Evolutionary conservation across 1,140 invertebrate genomes (phyloP).

Genomic region (Subanguina moxae): DNA sequence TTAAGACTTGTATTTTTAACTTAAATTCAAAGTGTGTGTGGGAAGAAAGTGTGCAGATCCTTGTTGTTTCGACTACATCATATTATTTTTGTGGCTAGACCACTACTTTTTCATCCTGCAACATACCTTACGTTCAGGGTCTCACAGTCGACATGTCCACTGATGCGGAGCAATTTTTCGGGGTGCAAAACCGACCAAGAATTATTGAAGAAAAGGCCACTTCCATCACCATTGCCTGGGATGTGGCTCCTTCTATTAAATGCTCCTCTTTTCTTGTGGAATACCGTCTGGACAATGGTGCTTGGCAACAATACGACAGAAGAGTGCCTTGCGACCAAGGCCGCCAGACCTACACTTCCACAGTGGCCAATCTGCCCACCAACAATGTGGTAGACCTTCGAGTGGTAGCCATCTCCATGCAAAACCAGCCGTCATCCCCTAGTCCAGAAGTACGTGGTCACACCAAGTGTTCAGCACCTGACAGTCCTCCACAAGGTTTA

Average conservation of each 20-base stretch:
- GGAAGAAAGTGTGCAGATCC: too few relatives aligned
- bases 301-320: constrained; percentile 51
- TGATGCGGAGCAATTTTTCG: constrained; percentile 48
- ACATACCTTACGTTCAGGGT: constrained; percentile 19
- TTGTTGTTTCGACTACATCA: too few relatives aligned
- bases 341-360: constrained; percentile 49
- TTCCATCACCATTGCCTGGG: constrained; percentile 56
- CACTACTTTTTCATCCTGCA: too few relatives aligned
- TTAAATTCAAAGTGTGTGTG: too few relatives aligned
- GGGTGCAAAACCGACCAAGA: constrained; percentile 41
- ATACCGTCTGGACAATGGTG: constrained; percentile 52
- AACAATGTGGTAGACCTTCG: constrained; percentile 55
- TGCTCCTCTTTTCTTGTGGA: constrained; percentile 56
- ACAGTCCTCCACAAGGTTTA: constrained; percentile 51
- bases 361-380: constrained; percentile 53
- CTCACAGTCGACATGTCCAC: constrained; percentile 51
- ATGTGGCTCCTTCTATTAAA: constrained; percentile 38
- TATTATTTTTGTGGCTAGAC: too few relatives aligned
- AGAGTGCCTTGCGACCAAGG: constrained; percentile 51
- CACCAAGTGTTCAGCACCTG: constrained; percentile 57
- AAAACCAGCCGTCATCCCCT: constrained; percentile 53
- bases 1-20: too few relatives aligned
- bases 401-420: constrained; percentile 44
- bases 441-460: constrained; percentile 56
- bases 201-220: constrained; percentile 55